These are phyloP conservation scores for Odontophorus gujanensis DNA, from an alignment of 2,113 vertebrate genomes.

Conservation along the genomic window DNA sequence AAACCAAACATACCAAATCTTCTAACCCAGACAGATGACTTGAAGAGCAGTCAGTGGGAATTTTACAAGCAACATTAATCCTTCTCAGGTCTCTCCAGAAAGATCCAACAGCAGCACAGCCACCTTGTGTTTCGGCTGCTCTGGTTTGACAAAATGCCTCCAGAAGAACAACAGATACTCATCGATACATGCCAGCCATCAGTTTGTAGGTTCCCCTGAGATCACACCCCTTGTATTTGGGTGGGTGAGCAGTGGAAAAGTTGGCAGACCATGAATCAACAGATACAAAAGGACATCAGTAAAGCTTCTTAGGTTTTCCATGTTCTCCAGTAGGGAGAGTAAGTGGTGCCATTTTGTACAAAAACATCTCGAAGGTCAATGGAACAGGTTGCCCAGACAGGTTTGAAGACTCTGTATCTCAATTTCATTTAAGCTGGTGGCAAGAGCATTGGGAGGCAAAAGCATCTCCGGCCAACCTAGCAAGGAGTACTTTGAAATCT, in stretches of 20 bases:
- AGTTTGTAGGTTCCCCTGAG: not conserved
- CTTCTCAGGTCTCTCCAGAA: not conserved
- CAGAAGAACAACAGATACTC: not conserved
- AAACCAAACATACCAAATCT: not conserved
- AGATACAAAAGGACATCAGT: not conserved
- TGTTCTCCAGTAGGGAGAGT: not conserved
- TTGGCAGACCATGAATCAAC: not conserved
- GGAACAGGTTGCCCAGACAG: not conserved
- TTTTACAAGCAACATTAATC: not conserved
- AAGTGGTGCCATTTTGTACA: not conserved
- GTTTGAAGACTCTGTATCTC: not conserved
- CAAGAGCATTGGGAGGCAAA: not conserved
- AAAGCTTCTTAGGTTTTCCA: not conserved
- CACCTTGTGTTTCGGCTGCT: not conserved
- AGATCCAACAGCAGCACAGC: not conserved
- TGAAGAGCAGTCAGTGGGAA: not conserved
- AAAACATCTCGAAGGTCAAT: not conserved
- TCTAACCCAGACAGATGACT: not conserved
- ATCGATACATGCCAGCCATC: not conserved
- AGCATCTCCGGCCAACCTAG: not conserved
- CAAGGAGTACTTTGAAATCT: not conserved
- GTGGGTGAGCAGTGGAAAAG: not conserved
- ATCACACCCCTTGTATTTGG: not conserved
- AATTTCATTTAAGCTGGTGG: not conserved
- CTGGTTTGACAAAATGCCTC: not conserved